These are phyloP conservation scores for Peromyscus melanophrys DNA, from an alignment of 2,797 vertebrate species.

Conservation along the genomic window DNA sequence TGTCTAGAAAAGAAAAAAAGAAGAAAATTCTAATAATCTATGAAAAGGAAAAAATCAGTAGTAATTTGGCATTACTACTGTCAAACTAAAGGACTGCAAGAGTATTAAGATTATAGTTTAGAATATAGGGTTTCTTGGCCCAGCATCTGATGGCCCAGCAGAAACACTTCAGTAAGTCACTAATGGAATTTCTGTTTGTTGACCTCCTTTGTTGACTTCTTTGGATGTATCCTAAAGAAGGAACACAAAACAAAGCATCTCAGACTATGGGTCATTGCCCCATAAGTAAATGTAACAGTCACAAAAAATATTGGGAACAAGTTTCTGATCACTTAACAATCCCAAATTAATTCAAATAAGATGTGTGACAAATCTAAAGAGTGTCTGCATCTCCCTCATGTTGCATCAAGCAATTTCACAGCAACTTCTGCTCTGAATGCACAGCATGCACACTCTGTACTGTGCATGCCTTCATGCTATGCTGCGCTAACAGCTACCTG, in stretches of 20 bases:
- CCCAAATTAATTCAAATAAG: not conserved
- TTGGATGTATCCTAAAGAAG: constrained; percentile 6
- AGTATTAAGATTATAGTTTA: not conserved
- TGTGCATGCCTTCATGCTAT: not conserved
- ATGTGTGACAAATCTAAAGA: not conserved
- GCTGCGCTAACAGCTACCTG: not conserved
- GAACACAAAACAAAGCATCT: not conserved
- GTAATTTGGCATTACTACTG: not conserved
- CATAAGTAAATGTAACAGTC: not conserved
- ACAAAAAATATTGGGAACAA: not conserved
- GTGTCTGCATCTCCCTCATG: not conserved
- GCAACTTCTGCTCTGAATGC: not conserved
- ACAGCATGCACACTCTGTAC: not conserved
- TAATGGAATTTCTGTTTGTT: constrained; percentile 24
- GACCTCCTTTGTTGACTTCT: constrained; percentile 6
- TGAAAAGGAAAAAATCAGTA: not conserved
- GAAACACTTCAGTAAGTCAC: not conserved
- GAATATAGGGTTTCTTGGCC: not conserved
- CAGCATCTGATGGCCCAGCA: not conserved
- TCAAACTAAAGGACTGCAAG: not conserved
- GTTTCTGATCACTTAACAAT: not conserved
- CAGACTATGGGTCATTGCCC: not conserved
- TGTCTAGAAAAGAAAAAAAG: not conserved
- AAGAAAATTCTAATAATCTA: not conserved
- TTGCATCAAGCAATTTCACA: not conserved